Conservation (phyloP, 2,888 invertebrate genomes). For the Rhabditoides inermis region DNA sequence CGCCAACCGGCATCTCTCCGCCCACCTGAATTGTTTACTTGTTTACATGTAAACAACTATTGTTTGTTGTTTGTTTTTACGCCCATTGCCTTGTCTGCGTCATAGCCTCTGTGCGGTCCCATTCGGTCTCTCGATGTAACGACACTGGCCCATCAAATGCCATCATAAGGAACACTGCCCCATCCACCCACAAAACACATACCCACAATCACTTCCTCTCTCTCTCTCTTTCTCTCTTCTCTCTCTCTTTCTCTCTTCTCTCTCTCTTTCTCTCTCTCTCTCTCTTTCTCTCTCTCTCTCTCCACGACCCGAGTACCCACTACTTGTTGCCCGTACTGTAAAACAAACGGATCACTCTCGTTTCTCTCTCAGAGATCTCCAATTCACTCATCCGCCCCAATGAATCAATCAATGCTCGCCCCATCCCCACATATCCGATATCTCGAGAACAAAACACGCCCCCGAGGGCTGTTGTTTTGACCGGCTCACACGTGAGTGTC, state of each 20-base stretch:
- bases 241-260: not conserved
- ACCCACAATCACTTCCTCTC: not conserved
- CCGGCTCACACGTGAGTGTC: too few species aligned
- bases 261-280: not conserved
- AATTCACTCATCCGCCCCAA: not conserved
- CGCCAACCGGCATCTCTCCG: constrained; percentile 48
- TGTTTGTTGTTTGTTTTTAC: too few species aligned
- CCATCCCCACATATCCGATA: not conserved
- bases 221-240: not conserved
- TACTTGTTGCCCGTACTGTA: not conserved
- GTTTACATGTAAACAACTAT: too few species aligned
- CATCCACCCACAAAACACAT: not conserved
- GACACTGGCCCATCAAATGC: too few species aligned
- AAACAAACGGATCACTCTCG: not conserved
- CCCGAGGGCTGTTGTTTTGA: too few species aligned
- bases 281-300: not conserved
- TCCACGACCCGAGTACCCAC: not conserved
- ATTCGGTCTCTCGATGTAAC: too few species aligned
- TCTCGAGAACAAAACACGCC: too few species aligned
- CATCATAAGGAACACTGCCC: too few species aligned
- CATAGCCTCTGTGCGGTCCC: too few species aligned
- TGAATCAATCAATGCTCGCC: not conserved
- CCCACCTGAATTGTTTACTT: constrained; percentile 47
- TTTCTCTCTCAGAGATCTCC: not conserved
- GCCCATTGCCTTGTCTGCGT: too few species aligned